Evolutionary conservation across 2,888 invertebrate species (phyloP).

Genomic region (Exephanes ischioxanthus): DNA sequence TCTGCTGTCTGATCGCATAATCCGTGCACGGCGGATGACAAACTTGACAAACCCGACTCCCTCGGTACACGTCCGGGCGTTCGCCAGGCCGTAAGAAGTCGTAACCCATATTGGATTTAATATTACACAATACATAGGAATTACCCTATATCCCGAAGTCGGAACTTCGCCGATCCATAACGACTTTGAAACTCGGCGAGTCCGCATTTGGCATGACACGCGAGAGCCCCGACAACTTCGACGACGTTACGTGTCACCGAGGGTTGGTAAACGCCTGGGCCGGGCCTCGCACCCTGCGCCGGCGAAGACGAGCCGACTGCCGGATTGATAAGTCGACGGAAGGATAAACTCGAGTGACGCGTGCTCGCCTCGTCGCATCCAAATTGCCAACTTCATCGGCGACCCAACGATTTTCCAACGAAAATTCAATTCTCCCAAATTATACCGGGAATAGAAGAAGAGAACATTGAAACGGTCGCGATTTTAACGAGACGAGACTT

Average conservation of each 20-base stretch:
- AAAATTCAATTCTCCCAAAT: not conserved
- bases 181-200: slow-evolving; percentile 26
- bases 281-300: not conserved
- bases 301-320: not conserved
- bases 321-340: not conserved
- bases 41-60: not conserved
- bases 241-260: slow-evolving; percentile 16
- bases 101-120: not conserved
- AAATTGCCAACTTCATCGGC: slow-evolving; percentile 33
- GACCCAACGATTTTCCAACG: slow-evolving; percentile 17
- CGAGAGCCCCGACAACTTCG: slow-evolving; percentile 25
- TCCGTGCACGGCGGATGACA: not conserved
- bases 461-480: not conserved
- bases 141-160: slow-evolving; percentile 14
- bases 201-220: slow-evolving; percentile 6
- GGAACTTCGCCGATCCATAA: slow-evolving; percentile 12
- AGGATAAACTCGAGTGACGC: slow-evolving; percentile 19
- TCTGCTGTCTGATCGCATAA: not conserved
- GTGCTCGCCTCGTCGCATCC: not conserved
- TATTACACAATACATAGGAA: not conserved
- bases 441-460: not conserved
- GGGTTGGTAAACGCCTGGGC: not conserved
- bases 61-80: not conserved
- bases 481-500: not conserved
- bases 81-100: not conserved